Evolutionary conservation across 2,113 vertebrate species (phyloP), one percentile per base, ranked within the genome.

Genomic region (Saimiri boliviensis): DNA sequence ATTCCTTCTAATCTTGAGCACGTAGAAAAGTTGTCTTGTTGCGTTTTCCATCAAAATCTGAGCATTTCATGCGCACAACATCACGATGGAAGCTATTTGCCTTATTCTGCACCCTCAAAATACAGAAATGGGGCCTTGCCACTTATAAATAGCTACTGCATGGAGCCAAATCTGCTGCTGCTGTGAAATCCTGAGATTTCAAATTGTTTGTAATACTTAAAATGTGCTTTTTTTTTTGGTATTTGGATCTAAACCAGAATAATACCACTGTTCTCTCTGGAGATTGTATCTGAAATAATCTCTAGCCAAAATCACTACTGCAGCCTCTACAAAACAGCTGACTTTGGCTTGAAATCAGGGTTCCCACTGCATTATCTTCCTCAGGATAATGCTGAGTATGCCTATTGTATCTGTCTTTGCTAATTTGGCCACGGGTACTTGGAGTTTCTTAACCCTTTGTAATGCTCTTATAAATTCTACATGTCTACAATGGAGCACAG

Each of bases 31-130:
- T 7, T 1, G 0, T 58, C 11, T 20, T 58, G 23, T 21, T 86
- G 19, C 8, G 1, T 60, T 68, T 30, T 52, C 13, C 19, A 8
- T 47, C 27, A 17, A 35, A 70, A 12, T 58, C 47, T 45, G 35
- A 3, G 12, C 7, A 0, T 6, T 30, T 30, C 1, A 0, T n/a
- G 5, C 27, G 12, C 8, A 2, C 1, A 21, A 0, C 1, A 12
- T 80, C 70, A n/a, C 40, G 4, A 0, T 0, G 1, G 7, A 6
- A 4, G 10, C 32, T 4, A 2, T 17, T 10, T 6, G 9, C 20
- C 13, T 86, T 63, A 35, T 9, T 85, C 37, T 10, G 30, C 16
- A 23, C 20, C 6, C 68, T 85, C 17, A 5, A 8, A 7, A 71
- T 35, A 10, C 42, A 79, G 52, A 35, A 35, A 14, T 32, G 21